phyloP scores from a whole-genome alignment of 1,140 invertebrate species.

The Drosophila arawakana region DNA sequence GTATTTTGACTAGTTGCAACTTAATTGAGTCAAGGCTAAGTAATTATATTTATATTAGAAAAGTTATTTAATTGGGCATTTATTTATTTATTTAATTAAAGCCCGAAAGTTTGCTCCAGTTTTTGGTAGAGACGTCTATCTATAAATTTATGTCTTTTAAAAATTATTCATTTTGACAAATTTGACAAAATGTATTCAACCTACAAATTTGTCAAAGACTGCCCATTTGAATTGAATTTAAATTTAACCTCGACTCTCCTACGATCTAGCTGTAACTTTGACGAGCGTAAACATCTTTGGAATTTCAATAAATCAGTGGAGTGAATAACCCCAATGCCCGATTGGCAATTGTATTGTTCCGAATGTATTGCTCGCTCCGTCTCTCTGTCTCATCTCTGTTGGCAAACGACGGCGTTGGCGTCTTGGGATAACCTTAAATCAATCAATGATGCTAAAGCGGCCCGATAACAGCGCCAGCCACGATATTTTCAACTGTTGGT shows the following conservation, averaged over 20 bases:
- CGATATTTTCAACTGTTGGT: conserved; percentile 31
- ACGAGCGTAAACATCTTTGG: neutral
- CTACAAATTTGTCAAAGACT: too few species aligned
- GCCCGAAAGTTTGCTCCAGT: too few species aligned
- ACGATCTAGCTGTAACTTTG: neutral
- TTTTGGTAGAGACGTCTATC: too few species aligned
- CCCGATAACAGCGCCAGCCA: conserved; percentile 55
- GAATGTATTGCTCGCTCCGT: neutral
- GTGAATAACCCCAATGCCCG: conserved; percentile 36
- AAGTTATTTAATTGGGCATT: too few species aligned
- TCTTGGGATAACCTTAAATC: conserved; percentile 79
- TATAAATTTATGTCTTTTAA: too few species aligned
- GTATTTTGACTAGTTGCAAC: neutral
- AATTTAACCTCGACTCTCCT: neutral
- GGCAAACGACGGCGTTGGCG: conserved; percentile 63
- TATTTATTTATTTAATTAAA: too few species aligned
- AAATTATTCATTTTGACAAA: too few species aligned
- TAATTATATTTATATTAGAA: neutral
- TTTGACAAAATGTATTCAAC: too few species aligned
- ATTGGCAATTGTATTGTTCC: conserved; percentile 38
- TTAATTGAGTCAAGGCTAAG: conserved; percentile 5
- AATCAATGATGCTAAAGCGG: conserved; percentile 68
- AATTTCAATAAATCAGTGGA: neutral
- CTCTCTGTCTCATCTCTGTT: conserved; percentile 41
- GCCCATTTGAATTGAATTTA: too few species aligned